These are phyloP conservation scores for Drosophila recens DNA, from an alignment of 2,888 invertebrate genomes.

Conservation along the genomic window DNA sequence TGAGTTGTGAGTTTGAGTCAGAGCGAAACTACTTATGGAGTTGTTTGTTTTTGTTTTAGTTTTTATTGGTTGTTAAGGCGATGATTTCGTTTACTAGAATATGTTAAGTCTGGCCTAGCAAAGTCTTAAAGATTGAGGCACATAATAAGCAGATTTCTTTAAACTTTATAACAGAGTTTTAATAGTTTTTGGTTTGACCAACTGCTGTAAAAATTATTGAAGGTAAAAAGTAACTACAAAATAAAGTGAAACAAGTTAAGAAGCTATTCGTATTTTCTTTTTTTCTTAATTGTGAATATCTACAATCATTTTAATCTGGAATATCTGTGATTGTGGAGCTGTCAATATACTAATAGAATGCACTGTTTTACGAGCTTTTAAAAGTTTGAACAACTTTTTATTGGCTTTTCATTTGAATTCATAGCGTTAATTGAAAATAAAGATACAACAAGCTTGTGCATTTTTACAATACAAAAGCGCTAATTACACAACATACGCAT, in stretches of 20 bases:
- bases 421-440: conserved; percentile 6
- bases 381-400: conserved; percentile 1
- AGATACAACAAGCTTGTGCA: not conserved
- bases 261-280: too few relatives aligned
- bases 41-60: not conserved
- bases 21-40: not conserved
- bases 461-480: conserved; percentile 9
- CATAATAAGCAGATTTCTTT: conserved; percentile 18
- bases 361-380: not conserved
- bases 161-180: not conserved
- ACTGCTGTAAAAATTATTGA: too few relatives aligned
- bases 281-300: not conserved
- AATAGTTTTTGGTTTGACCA: too few relatives aligned
- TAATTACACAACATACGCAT: conserved; percentile 1
- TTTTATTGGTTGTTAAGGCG: not conserved
- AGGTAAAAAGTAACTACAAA: too few relatives aligned
- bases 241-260: too few relatives aligned
- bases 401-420: conserved; percentile 21
- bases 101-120: not conserved
- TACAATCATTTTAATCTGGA: not conserved
- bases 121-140: conserved; percentile 36
- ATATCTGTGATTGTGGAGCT: conserved; percentile 14
- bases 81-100: not conserved
- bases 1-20: not conserved
- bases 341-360: conserved; percentile 1